Conservation (phyloP, 2,888 invertebrate species). For the Nephrotoma guestfalica region DNA sequence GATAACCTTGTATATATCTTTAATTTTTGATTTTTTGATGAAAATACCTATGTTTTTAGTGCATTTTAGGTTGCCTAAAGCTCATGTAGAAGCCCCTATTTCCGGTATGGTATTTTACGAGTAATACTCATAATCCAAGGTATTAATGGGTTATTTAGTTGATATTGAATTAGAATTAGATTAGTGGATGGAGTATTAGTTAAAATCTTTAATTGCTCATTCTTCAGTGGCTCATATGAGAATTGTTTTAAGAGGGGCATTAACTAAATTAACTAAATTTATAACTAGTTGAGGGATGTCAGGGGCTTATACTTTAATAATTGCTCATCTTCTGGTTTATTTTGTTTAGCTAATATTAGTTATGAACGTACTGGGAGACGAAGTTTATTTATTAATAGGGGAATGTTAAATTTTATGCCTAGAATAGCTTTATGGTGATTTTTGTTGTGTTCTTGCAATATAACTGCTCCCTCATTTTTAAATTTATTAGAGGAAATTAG, state of each 20-base stretch:
- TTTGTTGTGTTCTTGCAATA: slow-evolving; percentile 46
- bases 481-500: slow-evolving; percentile 53
- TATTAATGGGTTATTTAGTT: slow-evolving; percentile 36
- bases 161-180: slow-evolving; percentile 38
- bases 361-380: slow-evolving; percentile 47
- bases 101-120: slow-evolving; percentile 54
- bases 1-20: slow-evolving; percentile 32
- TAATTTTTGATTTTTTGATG: not conserved
- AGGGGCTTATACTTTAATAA: slow-evolving; percentile 42
- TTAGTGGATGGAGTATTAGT: slow-evolving; percentile 44
- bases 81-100: slow-evolving; percentile 62
- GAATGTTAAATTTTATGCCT: slow-evolving; percentile 43
- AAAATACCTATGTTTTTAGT: not conserved
- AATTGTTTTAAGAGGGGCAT: slow-evolving; percentile 41
- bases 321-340: slow-evolving; percentile 50
- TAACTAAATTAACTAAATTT: too few species aligned
- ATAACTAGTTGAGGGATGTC: slow-evolving; percentile 38
- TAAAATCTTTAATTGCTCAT: slow-evolving; percentile 60
- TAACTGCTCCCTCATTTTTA: slow-evolving; percentile 49
- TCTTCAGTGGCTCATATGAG: slow-evolving; percentile 59
- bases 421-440: slow-evolving; percentile 47
- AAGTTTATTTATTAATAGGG: slow-evolving; percentile 46
- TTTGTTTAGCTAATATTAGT: slow-evolving; percentile 48
- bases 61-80: slow-evolving; percentile 39
- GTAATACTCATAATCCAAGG: slow-evolving; percentile 35